Evolutionary conservation across 2,113 vertebrate genomes (phyloP), one percentile per base, ranked within the genome.

Genomic region (Scatophagus argus): DNA sequence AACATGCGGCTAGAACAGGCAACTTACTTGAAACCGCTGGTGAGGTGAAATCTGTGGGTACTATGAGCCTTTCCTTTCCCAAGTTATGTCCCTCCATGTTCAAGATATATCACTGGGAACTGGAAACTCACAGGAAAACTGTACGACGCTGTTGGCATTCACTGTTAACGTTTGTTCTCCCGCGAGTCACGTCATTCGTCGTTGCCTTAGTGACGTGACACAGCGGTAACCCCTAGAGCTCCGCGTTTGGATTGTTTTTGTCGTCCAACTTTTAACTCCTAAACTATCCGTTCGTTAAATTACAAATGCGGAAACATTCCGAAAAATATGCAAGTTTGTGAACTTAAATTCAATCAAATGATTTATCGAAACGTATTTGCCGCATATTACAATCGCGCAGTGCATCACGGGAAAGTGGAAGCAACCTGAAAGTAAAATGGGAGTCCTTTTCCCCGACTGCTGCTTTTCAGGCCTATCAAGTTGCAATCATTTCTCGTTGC

Each of bases 41-140:
- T 36, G 87, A 61, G 0, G 70, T 83, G 52, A 93, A 94, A 9
- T 94, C 92, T 4, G 69, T 88, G 2, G 93, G 93, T 0, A 73
- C 88, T 61, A 76, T 72, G 1, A 94, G 89, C 39, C 79, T 91
- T 55, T 91, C 88, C 14, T 73, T 81, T 2, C 39, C 65, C 17
- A 51, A 16, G 17, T 62, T 66, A 2, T 38, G 73, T 71, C 31
- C 71, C 43, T 91, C 89, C 93, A 93, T 93, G 27, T 8, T 66
- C 19, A 43, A 27, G 3, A 47, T 10, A 32, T 16, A 7, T 36
- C 13, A 44, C n/a, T 25, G 10, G 2, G 67, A 32, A 34, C 2
- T 5, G 0, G 0, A 1, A 25, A 49, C 14, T 11, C 4, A 43
- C 31, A 17, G 1, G 1, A 13, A 64, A 56, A 34, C 41, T 5